phyloP scores from a whole-genome alignment of 1,140 invertebrate species.

The Drosophila micromelanica region DNA sequence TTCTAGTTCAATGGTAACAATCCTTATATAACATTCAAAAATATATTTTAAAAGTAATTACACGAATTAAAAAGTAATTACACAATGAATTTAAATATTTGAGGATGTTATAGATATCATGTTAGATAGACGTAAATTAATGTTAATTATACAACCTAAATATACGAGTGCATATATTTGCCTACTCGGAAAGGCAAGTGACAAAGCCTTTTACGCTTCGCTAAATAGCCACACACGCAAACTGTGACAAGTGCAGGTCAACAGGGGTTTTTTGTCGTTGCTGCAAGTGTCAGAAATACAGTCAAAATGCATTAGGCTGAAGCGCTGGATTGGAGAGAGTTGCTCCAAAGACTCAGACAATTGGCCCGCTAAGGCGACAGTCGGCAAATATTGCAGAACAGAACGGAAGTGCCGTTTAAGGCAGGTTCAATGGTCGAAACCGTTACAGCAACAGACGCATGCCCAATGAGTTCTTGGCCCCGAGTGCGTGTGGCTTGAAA shows the following conservation, averaged over 20 bases:
- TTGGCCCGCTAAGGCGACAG: constrained; percentile 26
- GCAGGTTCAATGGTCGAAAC: constrained; percentile 30
- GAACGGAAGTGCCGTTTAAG: constrained; percentile 73
- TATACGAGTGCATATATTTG: background rate
- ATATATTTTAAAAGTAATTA: background rate
- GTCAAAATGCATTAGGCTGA: constrained; percentile 25
- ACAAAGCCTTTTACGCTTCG: constrained; percentile 37
- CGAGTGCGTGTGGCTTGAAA: constrained; percentile 25
- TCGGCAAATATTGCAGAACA: constrained; percentile 43
- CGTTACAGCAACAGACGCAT: constrained; percentile 48
- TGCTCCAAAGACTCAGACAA: constrained; percentile 47
- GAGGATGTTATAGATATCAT: background rate
- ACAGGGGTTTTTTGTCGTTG: constrained; percentile 4
- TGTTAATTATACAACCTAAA: constrained; percentile 23
- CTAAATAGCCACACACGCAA: constrained; percentile 25
- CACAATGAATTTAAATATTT: background rate
- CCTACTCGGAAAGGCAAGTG: background rate
- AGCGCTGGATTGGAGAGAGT: background rate
- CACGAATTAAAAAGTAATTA: background rate
- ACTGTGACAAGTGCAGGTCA: constrained; percentile 27
- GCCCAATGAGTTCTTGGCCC: constrained; percentile 51
- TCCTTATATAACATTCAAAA: too few species aligned
- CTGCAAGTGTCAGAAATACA: constrained; percentile 8
- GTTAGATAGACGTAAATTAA: background rate
- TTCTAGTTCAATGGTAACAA: too few species aligned